Conservation (phyloP, 2,113 vertebrate genomes). For the Cathartes aura region DNA sequence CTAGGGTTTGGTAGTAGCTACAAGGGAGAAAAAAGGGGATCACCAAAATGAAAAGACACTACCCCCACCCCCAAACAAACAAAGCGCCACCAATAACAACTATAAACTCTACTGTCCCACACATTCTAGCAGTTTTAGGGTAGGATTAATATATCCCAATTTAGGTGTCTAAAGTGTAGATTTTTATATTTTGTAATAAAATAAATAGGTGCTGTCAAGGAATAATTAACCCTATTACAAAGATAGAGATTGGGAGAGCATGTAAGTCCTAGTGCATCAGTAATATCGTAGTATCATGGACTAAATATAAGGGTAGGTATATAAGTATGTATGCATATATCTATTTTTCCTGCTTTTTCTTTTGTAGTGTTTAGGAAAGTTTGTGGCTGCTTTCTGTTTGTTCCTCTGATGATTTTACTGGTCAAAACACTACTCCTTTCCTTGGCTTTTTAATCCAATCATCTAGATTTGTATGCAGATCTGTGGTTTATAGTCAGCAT, state of each 20-base stretch:
- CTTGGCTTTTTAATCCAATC: neutral
- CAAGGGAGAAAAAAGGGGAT: neutral
- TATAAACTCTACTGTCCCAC: neutral
- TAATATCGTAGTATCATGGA: neutral
- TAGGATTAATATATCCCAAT: neutral
- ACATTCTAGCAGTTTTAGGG: neutral
- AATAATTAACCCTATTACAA: neutral
- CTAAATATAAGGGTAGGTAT: neutral
- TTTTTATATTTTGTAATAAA: neutral
- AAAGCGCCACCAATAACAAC: fast-evolving
- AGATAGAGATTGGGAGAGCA: fast-evolving
- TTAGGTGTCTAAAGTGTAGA: neutral
- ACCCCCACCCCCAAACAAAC: fast-evolving
- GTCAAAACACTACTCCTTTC: neutral
- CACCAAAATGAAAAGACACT: neutral
- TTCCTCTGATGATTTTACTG: neutral
- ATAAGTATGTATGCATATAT: neutral
- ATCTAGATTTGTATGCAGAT: neutral
- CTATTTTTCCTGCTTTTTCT: neutral
- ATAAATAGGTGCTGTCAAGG: neutral
- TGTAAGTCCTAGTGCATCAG: neutral
- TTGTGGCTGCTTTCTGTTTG: neutral
- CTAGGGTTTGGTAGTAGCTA: neutral
- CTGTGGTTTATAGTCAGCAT: neutral
- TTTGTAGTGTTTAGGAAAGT: neutral